These are phyloP conservation scores for Chaenocephalus aceratus DNA, from an alignment of 2,113 vertebrate species.

Conservation along the genomic window DNA sequence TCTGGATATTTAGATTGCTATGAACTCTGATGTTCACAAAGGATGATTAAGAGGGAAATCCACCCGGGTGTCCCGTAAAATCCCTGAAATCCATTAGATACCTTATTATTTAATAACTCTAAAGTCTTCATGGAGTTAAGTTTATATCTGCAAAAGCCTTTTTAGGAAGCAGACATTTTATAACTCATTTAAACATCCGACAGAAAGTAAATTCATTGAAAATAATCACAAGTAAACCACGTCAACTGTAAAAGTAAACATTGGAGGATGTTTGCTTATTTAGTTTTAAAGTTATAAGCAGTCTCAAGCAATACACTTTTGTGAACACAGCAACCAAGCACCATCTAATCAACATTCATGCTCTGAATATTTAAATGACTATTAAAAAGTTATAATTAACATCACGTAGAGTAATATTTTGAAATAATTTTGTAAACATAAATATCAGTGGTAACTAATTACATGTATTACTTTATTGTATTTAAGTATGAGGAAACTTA, in stretches of 20 bases:
- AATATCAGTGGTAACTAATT: too few relatives aligned
- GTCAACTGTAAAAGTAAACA: background rate
- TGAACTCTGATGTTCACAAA: constrained; percentile 16
- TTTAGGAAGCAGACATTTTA: background rate
- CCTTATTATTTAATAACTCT: background rate
- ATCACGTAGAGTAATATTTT: background rate
- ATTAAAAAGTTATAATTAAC: too few relatives aligned
- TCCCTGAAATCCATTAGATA: background rate
- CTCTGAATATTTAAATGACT: background rate
- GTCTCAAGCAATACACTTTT: background rate
- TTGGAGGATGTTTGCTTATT: background rate
- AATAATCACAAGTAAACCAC: background rate
- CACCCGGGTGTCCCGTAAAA: background rate
- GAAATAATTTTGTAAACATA: background rate
- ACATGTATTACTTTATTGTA: too few relatives aligned
- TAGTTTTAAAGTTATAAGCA: background rate
- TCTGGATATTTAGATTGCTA: constrained; percentile 11
- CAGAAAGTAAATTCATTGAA: background rate
- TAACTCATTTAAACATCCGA: background rate
- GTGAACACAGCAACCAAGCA: background rate
- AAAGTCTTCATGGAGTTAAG: background rate
- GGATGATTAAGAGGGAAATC: constrained; percentile 2
- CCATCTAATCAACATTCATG: background rate
- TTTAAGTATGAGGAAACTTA: too few relatives aligned
- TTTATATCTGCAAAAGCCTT: background rate